Evolutionary conservation across 2,888 invertebrate species (phyloP).

Genomic region (Hypsopygia costalis): DNA sequence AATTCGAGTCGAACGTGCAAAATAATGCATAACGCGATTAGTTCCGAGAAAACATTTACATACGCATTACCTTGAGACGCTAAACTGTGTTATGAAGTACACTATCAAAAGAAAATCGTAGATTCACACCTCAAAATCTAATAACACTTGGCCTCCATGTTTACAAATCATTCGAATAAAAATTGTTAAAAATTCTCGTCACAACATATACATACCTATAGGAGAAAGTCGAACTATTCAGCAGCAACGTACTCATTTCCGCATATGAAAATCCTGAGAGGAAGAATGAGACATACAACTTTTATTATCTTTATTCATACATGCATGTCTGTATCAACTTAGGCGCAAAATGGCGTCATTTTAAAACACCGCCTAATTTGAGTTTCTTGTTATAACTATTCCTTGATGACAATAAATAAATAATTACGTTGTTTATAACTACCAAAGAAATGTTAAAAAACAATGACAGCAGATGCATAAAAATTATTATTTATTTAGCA

Average conservation of each 20-base stretch:
- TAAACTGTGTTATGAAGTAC: slow-evolving; percentile 19
- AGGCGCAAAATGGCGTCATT: slow-evolving; percentile 71
- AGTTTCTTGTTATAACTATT: too few species aligned
- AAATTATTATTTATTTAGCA: too few species aligned
- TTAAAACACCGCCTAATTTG: slow-evolving; percentile 16
- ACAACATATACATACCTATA: slow-evolving; percentile 37
- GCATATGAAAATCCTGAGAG: slow-evolving; percentile 27
- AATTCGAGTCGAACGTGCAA: not conserved
- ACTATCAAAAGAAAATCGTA: slow-evolving; percentile 30
- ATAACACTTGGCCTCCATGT: slow-evolving; percentile 74
- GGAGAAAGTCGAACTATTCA: slow-evolving; percentile 64
- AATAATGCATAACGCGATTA: not conserved
- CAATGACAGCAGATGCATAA: too few species aligned
- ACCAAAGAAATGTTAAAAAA: too few species aligned
- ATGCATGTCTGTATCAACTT: slow-evolving; percentile 31
- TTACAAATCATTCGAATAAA: slow-evolving; percentile 71
- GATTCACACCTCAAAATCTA: slow-evolving; percentile 46
- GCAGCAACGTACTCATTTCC: slow-evolving; percentile 50
- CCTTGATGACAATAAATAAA: too few species aligned
- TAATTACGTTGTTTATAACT: too few species aligned
- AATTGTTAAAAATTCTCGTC: slow-evolving; percentile 45
- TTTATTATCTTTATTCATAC: slow-evolving; percentile 31
- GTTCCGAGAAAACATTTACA: not conserved
- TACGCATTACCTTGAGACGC: not conserved
- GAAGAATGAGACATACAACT: slow-evolving; percentile 49